Evolutionary conservation across 2,797 vertebrate genomes (phyloP).

Genomic region (Scleropages formosus): DNA sequence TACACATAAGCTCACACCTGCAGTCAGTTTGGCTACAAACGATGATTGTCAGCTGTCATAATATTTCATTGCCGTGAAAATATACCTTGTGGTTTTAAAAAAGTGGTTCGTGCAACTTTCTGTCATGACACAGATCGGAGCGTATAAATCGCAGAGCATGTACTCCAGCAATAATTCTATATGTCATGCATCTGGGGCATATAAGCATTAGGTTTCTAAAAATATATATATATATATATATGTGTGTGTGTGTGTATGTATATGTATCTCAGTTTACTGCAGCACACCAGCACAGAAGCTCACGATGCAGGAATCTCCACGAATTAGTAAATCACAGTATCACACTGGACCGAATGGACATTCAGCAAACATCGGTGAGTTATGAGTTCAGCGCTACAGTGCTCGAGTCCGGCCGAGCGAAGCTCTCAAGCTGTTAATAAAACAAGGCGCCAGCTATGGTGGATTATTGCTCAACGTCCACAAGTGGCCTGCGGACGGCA

Average conservation of each 20-base stretch:
- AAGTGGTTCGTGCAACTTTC: slow-evolving; percentile 20
- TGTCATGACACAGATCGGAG: slow-evolving; percentile 11
- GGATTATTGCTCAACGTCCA: slow-evolving; percentile 26
- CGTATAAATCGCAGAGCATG: slow-evolving; percentile 15
- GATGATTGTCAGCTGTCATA: slow-evolving; percentile 26
- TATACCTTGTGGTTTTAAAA: slow-evolving; percentile 24
- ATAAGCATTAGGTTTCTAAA: slow-evolving; percentile 19
- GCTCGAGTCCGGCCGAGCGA: not conserved
- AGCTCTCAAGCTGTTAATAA: slow-evolving; percentile 18
- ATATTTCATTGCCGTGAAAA: slow-evolving; percentile 20
- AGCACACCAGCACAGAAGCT: slow-evolving; percentile 9
- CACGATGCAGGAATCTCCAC: slow-evolving; percentile 19
- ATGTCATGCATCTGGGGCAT: slow-evolving; percentile 19
- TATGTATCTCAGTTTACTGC: not conserved
- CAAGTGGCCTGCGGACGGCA: slow-evolving; percentile 16
- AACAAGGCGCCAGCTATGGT: not conserved
- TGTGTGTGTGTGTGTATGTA: too few species aligned
- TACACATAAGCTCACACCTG: slow-evolving; percentile 9
- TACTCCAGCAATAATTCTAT: not conserved
- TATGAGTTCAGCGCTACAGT: slow-evolving; percentile 3
- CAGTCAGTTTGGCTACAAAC: slow-evolving; percentile 15
- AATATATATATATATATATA: not conserved
- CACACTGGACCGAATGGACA: slow-evolving; percentile 9
- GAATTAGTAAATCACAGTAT: slow-evolving; percentile 26
- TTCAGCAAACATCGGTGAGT: slow-evolving; percentile 14